These are phyloP conservation scores for Corydoras maculifer DNA, from an alignment of 2,113 vertebrate genomes.

Conservation along the genomic window DNA sequence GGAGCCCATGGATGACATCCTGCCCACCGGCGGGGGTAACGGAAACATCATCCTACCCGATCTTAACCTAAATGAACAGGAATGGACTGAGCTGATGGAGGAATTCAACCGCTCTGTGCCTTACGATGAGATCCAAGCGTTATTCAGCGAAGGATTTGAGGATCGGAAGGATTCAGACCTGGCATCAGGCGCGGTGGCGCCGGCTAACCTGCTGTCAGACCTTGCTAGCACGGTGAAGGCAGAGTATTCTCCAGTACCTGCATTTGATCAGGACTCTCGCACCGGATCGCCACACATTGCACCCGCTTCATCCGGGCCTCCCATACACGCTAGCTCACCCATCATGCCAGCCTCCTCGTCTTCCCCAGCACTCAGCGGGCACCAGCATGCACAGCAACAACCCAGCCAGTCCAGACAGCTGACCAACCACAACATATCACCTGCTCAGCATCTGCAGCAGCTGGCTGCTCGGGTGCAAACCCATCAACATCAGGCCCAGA, in stretches of 20 bases:
- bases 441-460: too few species aligned
- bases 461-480: too few species aligned
- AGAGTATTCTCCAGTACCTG: constrained; percentile 75
- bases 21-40: constrained; percentile 72
- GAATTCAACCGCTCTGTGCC: constrained; percentile 91
- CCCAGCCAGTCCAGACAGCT: constrained; percentile 59
- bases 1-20: constrained; percentile 84
- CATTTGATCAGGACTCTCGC: constrained; percentile 81
- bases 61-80: constrained; percentile 95
- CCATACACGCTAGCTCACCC: constrained; percentile 51
- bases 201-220: constrained; percentile 64
- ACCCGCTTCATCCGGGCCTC: constrained; percentile 55
- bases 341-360: constrained; percentile 64
- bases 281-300: constrained; percentile 65
- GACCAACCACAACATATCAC: constrained; percentile 44
- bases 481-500: too few species aligned
- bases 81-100: constrained; percentile 96
- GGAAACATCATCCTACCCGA: constrained; percentile 84
- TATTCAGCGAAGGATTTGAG: constrained; percentile 91
- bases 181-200: constrained; percentile 13
- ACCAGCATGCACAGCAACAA: constrained; percentile 59
- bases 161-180: constrained; percentile 88
- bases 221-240: constrained; percentile 74
- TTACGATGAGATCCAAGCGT: constrained; percentile 94
- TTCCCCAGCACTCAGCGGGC: constrained; percentile 51